These are phyloP conservation scores for Oostethus manadensis DNA, from an alignment of 2,113 vertebrate species.

Conservation along the genomic window DNA sequence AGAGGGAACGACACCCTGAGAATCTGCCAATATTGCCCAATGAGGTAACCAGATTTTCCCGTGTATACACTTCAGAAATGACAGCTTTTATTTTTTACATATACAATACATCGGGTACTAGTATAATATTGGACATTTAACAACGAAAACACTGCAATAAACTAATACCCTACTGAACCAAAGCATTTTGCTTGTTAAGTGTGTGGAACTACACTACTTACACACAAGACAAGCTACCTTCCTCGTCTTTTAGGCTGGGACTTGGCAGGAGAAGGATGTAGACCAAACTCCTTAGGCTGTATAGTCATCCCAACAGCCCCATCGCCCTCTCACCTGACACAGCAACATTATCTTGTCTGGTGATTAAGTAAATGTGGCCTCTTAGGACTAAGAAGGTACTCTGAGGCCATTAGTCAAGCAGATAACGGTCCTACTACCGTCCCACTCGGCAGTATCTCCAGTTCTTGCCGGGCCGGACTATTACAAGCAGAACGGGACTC, in stretches of 20 bases:
- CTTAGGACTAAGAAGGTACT: constrained; percentile 62
- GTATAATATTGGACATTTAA: too few relatives aligned
- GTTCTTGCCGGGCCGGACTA: constrained; percentile 23
- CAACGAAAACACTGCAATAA: too few relatives aligned
- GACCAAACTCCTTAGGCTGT: constrained; percentile 20
- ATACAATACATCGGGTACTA: too few relatives aligned
- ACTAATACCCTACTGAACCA: too few relatives aligned
- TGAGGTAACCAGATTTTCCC: too few relatives aligned
- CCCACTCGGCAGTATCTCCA: constrained; percentile 68
- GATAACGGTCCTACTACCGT: constrained; percentile 58
- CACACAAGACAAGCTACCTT: neutral
- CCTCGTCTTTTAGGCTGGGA: constrained; percentile 24
- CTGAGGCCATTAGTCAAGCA: constrained; percentile 65
- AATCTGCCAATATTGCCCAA: too few relatives aligned
- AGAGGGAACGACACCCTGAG: too few relatives aligned
- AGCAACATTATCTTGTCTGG: constrained; percentile 58
- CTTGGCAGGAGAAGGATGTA: constrained; percentile 1
- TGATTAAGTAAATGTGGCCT: constrained; percentile 68
- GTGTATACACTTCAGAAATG: too few relatives aligned
- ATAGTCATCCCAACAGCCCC: constrained; percentile 35
- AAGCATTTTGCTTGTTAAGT: neutral
- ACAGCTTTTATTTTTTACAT: too few relatives aligned
- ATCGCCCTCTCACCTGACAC: constrained; percentile 44
- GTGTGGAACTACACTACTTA: constrained; percentile 7
- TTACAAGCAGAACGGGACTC: too few relatives aligned